Conservation (phyloP, 2,113 vertebrate genomes). For the Monopterus albus region DNA sequence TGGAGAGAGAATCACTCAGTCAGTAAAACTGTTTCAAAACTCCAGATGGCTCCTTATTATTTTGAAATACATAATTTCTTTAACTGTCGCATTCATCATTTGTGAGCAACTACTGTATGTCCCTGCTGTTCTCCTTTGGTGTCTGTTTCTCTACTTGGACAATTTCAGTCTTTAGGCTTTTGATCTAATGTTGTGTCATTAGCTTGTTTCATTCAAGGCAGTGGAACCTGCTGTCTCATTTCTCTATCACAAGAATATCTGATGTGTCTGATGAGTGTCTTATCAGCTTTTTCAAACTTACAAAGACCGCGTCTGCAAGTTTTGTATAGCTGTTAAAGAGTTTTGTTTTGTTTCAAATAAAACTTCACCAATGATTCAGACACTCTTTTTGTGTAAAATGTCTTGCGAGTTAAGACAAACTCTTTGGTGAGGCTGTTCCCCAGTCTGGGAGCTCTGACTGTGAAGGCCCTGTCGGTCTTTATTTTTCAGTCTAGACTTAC, state of each 20-base stretch:
- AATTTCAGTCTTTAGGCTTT: conserved; percentile 21
- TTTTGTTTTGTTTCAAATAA: conserved; percentile 1
- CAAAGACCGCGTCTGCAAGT: conserved; percentile 33
- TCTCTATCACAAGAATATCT: conserved; percentile 28
- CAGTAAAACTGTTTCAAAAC: not conserved
- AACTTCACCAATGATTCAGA: not conserved
- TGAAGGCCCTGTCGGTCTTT: too few relatives aligned
- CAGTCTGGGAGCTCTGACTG: too few relatives aligned
- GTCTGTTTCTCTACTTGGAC: conserved; percentile 28
- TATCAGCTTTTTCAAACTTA: conserved; percentile 29
- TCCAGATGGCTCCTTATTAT: conserved; percentile 8
- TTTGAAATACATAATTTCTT: conserved; percentile 34
- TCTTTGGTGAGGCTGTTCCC: too few relatives aligned
- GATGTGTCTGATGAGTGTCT: conserved; percentile 14
- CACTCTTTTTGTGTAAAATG: not conserved
- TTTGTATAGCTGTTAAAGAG: conserved; percentile 14
- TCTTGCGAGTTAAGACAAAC: too few relatives aligned
- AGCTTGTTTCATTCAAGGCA: conserved; percentile 41
- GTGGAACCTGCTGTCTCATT: conserved; percentile 2
- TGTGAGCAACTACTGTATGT: conserved; percentile 27
- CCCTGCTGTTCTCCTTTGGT: conserved; percentile 22
- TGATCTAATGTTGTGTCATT: conserved; percentile 30
- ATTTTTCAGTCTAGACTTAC: too few relatives aligned
- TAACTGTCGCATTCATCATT: conserved; percentile 69
- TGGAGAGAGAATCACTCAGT: not conserved